Conservation (phyloP, 2,797 vertebrate species). For the Caiman crocodilus region DNA sequence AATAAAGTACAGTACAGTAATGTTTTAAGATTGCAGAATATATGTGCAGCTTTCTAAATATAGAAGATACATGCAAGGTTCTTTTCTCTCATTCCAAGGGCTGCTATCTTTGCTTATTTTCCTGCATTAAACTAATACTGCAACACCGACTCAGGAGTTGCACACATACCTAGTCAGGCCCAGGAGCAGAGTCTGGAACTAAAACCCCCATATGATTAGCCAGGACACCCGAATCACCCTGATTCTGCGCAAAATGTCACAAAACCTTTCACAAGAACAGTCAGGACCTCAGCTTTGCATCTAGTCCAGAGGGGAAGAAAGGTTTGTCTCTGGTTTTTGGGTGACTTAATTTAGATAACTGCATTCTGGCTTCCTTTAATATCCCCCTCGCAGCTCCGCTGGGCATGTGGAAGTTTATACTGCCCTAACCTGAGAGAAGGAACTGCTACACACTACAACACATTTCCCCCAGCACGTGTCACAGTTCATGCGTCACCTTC, state of each 20-base stretch:
- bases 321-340: constrained; percentile 6
- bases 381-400: neutral
- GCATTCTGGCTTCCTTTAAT: neutral
- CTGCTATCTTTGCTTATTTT: neutral
- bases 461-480: neutral
- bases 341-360: neutral
- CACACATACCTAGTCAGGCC: neutral
- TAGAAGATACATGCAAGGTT: neutral
- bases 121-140: accelerated
- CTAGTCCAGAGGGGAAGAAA: constrained; percentile 13
- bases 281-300: neutral
- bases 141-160: neutral
- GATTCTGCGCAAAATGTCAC: neutral
- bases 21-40: neutral
- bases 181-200: neutral
- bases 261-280: neutral
- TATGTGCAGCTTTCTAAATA: neutral
- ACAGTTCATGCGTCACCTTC: no score
- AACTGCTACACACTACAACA: neutral
- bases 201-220: neutral
- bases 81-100: neutral
- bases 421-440: neutral
- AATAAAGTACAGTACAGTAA: neutral
- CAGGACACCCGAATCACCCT: neutral
- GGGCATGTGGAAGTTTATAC: neutral